Conservation (phyloP, 1,140 invertebrate species). For the Drosophila pectinifera region DNA sequence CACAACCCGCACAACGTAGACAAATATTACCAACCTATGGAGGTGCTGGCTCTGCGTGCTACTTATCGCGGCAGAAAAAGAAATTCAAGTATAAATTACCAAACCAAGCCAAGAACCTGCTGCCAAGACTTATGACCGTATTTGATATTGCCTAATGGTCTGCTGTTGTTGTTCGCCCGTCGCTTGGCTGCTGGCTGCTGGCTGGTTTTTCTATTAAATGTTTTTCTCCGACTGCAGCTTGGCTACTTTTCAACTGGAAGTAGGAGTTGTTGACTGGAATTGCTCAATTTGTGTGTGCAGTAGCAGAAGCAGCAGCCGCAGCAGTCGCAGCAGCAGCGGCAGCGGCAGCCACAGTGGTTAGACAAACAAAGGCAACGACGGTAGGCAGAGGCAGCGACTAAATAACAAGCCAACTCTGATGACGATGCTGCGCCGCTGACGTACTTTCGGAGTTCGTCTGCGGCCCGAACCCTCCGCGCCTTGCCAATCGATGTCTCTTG, state of each 20-base stretch:
- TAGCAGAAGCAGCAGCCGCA: conserved; percentile 25
- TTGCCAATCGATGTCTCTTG: conserved; percentile 46
- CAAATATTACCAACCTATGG: conserved; percentile 33
- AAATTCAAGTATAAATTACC: conserved; percentile 70
- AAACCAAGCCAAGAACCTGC: conserved; percentile 79
- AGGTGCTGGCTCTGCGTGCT: conserved; percentile 44
- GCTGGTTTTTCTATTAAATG: conserved; percentile 71
- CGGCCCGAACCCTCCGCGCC: conserved; percentile 12
- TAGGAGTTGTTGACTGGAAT: conserved; percentile 82
- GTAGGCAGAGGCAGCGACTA: conserved; percentile 37
- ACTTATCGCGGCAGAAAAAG: conserved; percentile 50
- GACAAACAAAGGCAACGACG: conserved; percentile 41
- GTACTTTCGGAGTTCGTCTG: conserved; percentile 40
- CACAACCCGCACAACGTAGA: conserved; percentile 41
- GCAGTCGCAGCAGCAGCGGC: conserved; percentile 24
- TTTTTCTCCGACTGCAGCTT: conserved; percentile 71
- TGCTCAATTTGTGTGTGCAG: conserved; percentile 80
- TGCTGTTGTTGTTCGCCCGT: conserved; percentile 38
- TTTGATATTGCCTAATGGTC: conserved; percentile 78
- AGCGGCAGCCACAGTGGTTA: conserved; percentile 18
- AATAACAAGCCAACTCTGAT: conserved; percentile 52
- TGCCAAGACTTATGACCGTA: conserved; percentile 76
- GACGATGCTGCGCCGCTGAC: conserved; percentile 47
- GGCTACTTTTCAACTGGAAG: conserved; percentile 79
- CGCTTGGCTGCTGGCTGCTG: conserved; percentile 19